Conservation (phyloP, 2,888 invertebrate species). For the Tetragnatha montana region DNA sequence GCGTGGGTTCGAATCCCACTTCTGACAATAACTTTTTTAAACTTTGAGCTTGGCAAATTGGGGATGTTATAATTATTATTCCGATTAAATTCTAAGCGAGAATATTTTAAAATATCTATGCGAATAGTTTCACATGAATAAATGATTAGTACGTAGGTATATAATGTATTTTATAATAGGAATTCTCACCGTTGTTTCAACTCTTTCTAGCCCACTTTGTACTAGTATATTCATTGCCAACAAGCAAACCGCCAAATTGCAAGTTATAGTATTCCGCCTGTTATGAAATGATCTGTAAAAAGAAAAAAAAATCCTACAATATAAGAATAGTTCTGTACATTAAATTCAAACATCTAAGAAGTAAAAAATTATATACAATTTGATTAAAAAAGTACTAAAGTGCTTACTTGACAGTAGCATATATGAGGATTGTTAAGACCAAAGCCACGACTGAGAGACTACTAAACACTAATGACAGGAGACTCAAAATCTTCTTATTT, state of each 20-base stretch:
- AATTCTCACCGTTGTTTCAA: slow-evolving; percentile 2
- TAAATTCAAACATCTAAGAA: too few species aligned
- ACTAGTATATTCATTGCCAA: slow-evolving; percentile 67
- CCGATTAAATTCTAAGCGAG: too few species aligned
- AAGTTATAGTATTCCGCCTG: slow-evolving; percentile 67
- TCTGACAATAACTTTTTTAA: too few species aligned
- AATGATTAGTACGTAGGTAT: background rate
- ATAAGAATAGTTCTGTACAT: too few species aligned
- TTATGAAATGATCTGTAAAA: slow-evolving; percentile 55
- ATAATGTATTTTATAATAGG: too few species aligned
- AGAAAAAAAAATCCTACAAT: background rate
- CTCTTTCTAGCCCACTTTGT: slow-evolving; percentile 37
- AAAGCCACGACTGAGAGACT: slow-evolving; percentile 60
- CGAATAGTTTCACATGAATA: background rate
- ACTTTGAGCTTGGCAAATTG: too few species aligned
- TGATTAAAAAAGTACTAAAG: too few species aligned
- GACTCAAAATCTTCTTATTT: slow-evolving; percentile 21
- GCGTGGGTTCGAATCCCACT: too few species aligned
- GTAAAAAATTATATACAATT: too few species aligned
- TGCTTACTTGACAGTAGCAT: slow-evolving; percentile 49
- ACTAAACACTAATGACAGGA: slow-evolving; percentile 55
- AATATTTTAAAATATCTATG: background rate
- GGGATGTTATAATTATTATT: too few species aligned
- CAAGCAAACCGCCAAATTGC: slow-evolving; percentile 69
- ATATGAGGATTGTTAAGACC: slow-evolving; percentile 63